Percentiles rank a stretch among this genome's conserved stretches.
These are phyloP conservation scores for Andinoacara biseriatus DNA, from an alignment of 2,113 vertebrate species.

Conservation along the genomic window DNA sequence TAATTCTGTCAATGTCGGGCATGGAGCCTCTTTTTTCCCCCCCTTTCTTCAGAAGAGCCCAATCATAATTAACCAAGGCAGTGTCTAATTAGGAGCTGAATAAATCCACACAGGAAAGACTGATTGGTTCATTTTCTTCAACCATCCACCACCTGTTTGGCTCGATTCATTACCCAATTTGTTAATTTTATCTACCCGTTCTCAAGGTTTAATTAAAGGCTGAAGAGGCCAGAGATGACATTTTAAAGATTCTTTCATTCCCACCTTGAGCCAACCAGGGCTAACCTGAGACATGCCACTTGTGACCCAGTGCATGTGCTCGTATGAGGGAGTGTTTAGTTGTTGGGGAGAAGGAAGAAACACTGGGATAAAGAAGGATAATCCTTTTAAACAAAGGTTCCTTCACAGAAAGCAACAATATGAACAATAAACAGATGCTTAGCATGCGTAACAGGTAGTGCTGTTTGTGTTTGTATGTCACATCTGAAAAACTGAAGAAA, in stretches of 20 bases:
- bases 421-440: neutral
- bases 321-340: neutral
- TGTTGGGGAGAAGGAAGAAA: neutral
- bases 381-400: slow-evolving; percentile 1
- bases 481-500: neutral
- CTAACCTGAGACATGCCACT: slow-evolving; percentile 53
- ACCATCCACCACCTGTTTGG: slow-evolving; percentile 84
- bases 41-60: slow-evolving; percentile 71
- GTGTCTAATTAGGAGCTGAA: slow-evolving; percentile 84
- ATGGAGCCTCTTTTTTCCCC: slow-evolving; percentile 32
- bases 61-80: slow-evolving; percentile 85
- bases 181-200: slow-evolving; percentile 81
- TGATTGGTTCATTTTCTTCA: slow-evolving; percentile 85
- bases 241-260: slow-evolving; percentile 75
- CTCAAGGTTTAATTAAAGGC: slow-evolving; percentile 81
- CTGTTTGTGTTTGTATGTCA: neutral
- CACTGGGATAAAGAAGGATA: neutral
- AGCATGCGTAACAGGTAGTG: neutral
- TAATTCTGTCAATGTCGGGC: slow-evolving; percentile 70
- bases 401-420: neutral
- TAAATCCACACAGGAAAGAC: slow-evolving; percentile 82
- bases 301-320: slow-evolving; percentile 9
- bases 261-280: slow-evolving; percentile 55
- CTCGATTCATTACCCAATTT: slow-evolving; percentile 84
- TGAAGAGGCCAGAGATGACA: slow-evolving; percentile 80